Conservation (phyloP, 1,140 invertebrate species). For the Nephila pilipes region DNA sequence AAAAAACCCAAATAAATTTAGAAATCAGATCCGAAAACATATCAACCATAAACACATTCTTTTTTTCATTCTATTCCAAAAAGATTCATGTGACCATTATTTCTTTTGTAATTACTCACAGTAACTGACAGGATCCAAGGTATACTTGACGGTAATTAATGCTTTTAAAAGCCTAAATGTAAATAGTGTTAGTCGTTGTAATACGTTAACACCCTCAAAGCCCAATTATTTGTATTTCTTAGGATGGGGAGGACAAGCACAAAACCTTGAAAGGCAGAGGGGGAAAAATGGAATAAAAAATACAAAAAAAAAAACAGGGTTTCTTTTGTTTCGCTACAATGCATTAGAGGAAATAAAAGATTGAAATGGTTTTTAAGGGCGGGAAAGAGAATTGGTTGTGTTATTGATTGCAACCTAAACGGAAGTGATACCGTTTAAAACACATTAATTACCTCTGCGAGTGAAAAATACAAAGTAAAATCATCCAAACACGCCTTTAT, state of each 20-base stretch:
- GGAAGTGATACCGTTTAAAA: slow-evolving; percentile 34
- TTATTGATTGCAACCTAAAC: slow-evolving; percentile 22
- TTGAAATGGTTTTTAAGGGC: not conserved
- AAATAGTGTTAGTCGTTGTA: slow-evolving; percentile 23
- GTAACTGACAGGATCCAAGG: not conserved
- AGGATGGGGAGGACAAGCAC: not conserved
- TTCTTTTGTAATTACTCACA: not conserved
- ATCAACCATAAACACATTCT: not conserved
- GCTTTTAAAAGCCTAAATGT: not conserved
- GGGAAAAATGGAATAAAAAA: too few species aligned
- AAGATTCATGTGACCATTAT: not conserved
- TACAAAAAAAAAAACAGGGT: not conserved
- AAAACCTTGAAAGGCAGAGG: not conserved
- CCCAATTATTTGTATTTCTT: slow-evolving; percentile 19
- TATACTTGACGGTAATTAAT: slow-evolving; percentile 8
- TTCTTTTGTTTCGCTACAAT: slow-evolving; percentile 10
- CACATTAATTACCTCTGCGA: not conserved
- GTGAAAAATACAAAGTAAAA: slow-evolving; percentile 16
- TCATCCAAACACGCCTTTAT: slow-evolving; percentile 19
- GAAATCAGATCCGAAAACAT: not conserved
- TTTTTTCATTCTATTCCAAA: not conserved
- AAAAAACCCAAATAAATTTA: not conserved
- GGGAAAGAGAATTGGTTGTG: not conserved
- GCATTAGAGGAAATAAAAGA: not conserved
- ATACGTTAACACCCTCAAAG: slow-evolving; percentile 18